Evolutionary conservation across 2,888 invertebrate genomes (phyloP), one percentile per base, ranked within the genome.

Genomic region (Dicyrtomina minuta): DNA sequence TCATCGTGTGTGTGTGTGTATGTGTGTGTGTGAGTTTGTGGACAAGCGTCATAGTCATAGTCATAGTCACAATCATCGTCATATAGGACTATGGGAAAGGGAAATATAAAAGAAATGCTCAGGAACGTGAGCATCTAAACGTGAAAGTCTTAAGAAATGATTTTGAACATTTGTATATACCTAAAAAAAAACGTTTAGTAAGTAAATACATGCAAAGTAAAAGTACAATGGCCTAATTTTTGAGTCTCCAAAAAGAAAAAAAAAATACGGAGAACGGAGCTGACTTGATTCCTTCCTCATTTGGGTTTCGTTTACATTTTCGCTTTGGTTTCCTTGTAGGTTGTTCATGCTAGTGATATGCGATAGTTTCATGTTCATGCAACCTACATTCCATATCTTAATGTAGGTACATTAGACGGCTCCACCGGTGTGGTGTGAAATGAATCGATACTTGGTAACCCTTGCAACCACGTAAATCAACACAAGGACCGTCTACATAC

Each of bases 401-500:
- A 33, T 46, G n/a, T n/a, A n/a, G n/a, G n/a, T 46, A 46, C 46
- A 46, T 46, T 46, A 24, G 24, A 51, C 10, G 20, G 51, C 17
- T 51, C 10, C 10, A 51, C 17, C 20, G 59, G 39, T 15, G 53
- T 70, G 66, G 70, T 70, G 70, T 66, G 65, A 70, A 70, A 51
- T 60, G 60, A 65, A 70, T 70, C 70, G 60, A 70, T 70, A 70
- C 43, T 46, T 39, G 55, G 66, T 70, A 66, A 70, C 65, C 55
- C 70, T 59, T 65, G 60, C 60, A 59, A 70, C 70, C 65, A 43
- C 60, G 41, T 66, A 65, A 66, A 65, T 70, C 70, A 60, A 61
- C 60, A 55, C 60, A 60, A 33, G 17, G 41, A 26, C 27, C 55
- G 15, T 15, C 39, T 24, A 53, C 26, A 13, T 24, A 33, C 33